phyloP scores from a whole-genome alignment of 2,888 invertebrate genomes.

The Eupeodes latifasciatus region DNA sequence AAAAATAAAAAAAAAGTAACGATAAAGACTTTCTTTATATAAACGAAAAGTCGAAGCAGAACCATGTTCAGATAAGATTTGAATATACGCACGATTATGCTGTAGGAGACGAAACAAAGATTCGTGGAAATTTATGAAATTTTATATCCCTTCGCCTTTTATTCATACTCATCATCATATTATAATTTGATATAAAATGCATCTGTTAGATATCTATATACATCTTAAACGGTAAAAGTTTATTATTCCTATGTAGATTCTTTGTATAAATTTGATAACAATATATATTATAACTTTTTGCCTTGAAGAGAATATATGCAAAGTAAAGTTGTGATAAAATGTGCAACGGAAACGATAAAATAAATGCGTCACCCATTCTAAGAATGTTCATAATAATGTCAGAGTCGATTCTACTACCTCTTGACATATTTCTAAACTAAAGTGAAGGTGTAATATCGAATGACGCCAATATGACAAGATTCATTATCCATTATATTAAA shows the following conservation, averaged over 20 bases:
- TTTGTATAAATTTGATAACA: background rate
- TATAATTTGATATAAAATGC: no score
- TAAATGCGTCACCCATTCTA: constrained; percentile 26
- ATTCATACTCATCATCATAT: background rate
- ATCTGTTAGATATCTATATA: no score
- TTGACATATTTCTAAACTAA: background rate
- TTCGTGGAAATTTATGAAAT: constrained; percentile 10
- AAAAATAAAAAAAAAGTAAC: background rate
- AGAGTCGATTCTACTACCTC: no score
- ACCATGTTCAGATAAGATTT: background rate
- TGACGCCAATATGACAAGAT: constrained; percentile 28
- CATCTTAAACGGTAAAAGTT: background rate
- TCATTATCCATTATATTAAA: background rate
- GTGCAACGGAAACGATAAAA: background rate
- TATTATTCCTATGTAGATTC: background rate
- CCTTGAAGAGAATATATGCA: background rate
- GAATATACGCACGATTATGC: background rate
- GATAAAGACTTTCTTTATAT: background rate
- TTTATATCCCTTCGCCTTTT: background rate
- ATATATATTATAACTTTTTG: background rate
- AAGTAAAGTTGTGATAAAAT: background rate
- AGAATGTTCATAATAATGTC: background rate
- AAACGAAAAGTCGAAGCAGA: constrained; percentile 1
- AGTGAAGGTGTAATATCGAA: constrained; percentile 4
- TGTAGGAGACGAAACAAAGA: background rate